Percentiles rank a stretch among this genome's conserved stretches.
phyloP scores from a whole-genome alignment of 2,113 vertebrate species.

The Phalacrocorax brasilianus region DNA sequence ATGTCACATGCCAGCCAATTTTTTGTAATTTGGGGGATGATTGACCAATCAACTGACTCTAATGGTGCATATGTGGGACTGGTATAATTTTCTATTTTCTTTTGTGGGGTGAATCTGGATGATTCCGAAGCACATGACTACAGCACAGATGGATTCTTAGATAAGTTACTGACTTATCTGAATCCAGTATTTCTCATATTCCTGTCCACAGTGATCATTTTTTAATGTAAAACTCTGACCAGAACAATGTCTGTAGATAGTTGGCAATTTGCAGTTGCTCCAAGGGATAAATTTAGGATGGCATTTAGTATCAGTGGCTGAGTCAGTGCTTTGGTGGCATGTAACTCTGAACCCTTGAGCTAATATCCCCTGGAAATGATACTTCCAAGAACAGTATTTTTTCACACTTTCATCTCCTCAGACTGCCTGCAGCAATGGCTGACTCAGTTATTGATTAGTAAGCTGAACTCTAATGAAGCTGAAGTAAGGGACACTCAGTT shows the following conservation, averaged over 20 bases:
- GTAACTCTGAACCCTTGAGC: background rate
- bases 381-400: constrained; percentile 14
- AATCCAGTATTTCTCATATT: background rate
- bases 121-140: background rate
- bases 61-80: background rate
- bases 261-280: background rate
- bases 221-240: background rate
- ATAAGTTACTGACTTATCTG: background rate
- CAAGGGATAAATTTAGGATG: background rate
- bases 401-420: constrained; percentile 6
- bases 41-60: background rate
- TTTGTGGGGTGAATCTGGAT: background rate
- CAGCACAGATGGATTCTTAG: background rate
- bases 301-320: background rate
- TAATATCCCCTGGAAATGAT: background rate
- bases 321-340: constrained; percentile 4
- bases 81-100: background rate
- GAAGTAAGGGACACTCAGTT: background rate
- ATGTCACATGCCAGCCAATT: background rate
- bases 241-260: background rate
- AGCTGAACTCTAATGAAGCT: constrained; percentile 24
- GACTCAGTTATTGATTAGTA: background rate
- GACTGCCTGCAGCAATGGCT: background rate
- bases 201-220: background rate
- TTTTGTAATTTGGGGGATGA: background rate